Evolutionary conservation across 2,797 vertebrate genomes (phyloP), one percentile per base, ranked within the genome.

Genomic region (Galago senegalensis): DNA sequence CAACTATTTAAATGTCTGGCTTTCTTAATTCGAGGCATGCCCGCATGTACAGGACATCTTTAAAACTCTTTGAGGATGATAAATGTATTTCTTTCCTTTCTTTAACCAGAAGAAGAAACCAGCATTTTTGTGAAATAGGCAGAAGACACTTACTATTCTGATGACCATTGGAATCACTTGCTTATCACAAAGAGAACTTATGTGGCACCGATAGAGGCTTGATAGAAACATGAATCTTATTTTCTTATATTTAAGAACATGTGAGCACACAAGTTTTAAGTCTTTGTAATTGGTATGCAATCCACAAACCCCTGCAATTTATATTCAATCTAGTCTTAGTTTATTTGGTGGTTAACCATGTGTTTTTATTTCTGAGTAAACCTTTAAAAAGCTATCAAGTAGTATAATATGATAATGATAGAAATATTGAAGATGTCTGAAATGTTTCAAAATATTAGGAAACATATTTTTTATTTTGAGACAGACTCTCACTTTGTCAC

Each of bases 1-100:
- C 96, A 97, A 92, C 96, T 97, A 94, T 96, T 96, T 96, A 97
- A 97, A 94, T 79, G 89, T 81, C 89, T 94, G 77, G 25, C 58
- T 95, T 97, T 96, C 96, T 98, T 97, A 97, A 98, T 97, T 97
- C 0, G 25, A 96, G 97, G 91, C 93, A 96, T 77, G 97, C 93
- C 91, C 10, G 0, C 70, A 70, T 89, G 95, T 93, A 91, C 20
- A 95, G 87, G 82, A 23, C 65, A 21, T 77, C 89, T 94, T 94
- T 97, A 97, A 60, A 94, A 93, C 91, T 91, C 80, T 65, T 95
- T 94, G 75, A 37, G 61, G 43, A 63, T 76, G 72, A 87, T 69
- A 93, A 97, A 95, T 79, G 76, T 80, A 91, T 93, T 96, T 97
- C 76, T 94, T 95, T 90, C 81, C 92, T 79, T 94, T 82, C 70